Conservation (phyloP, 2,888 invertebrate species). For the Creontiades dilutus region DNA sequence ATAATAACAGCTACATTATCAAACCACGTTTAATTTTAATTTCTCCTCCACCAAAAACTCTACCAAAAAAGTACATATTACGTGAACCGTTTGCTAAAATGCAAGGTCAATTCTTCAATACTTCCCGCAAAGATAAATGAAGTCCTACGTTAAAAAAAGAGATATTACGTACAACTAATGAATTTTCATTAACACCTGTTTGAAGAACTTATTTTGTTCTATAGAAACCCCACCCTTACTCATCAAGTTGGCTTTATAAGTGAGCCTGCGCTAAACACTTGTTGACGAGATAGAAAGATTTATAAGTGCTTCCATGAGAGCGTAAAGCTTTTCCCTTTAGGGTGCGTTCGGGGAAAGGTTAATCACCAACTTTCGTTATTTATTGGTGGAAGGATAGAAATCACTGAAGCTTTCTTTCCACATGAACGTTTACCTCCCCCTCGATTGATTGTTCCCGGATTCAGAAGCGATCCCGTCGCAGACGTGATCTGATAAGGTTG, state of each 20-base stretch:
- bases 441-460: neutral
- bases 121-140: too few relatives aligned
- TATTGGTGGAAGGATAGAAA: neutral
- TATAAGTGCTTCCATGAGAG: neutral
- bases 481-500: too few relatives aligned
- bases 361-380: slow-evolving; percentile 16
- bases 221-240: neutral
- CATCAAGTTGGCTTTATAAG: neutral
- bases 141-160: too few relatives aligned
- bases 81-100: too few relatives aligned
- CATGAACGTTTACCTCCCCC: neutral
- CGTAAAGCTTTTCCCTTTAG: neutral
- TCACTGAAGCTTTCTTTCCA: neutral
- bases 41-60: too few relatives aligned
- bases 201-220: neutral
- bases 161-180: too few relatives aligned
- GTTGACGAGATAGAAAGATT: slow-evolving; percentile 30
- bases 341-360: neutral
- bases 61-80: too few relatives aligned
- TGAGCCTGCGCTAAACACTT: slow-evolving; percentile 27
- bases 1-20: too few relatives aligned
- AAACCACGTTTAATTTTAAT: too few relatives aligned
- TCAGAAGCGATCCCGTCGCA: too few relatives aligned
- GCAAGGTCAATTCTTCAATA: too few relatives aligned
- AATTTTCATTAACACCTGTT: too few relatives aligned